Evolutionary conservation across 2,797 vertebrate species (phyloP).

Genomic region (Anguilla pacifica): DNA sequence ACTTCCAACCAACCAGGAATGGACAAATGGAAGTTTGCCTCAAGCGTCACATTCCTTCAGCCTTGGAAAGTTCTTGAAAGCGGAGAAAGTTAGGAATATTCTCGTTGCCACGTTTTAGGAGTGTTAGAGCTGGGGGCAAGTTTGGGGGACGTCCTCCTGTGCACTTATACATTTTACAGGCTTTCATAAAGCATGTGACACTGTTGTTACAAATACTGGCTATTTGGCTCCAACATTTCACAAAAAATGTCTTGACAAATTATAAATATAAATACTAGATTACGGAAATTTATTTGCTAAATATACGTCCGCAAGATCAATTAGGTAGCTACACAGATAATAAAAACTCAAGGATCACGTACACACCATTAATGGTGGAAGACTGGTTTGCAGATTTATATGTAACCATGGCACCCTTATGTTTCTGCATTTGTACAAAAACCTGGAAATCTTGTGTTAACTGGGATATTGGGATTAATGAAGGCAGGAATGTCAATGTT

Average conservation of each 20-base stretch:
- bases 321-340: neutral
- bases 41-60: conserved; percentile 20
- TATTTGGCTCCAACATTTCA: neutral
- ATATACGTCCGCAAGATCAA: neutral
- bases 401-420: neutral
- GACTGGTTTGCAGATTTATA: neutral
- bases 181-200: neutral
- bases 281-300: neutral
- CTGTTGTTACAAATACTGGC: neutral
- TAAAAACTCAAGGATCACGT: neutral
- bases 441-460: neutral
- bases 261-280: neutral
- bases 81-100: conserved; percentile 38
- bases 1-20: conserved; percentile 49
- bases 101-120: conserved; percentile 67
- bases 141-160: neutral
- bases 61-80: conserved; percentile 60
- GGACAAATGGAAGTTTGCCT: conserved; percentile 47
- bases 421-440: neutral
- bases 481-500: neutral
- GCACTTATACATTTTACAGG: neutral
- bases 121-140: conserved; percentile 23
- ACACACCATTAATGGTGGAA: neutral
- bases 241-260: neutral
- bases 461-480: neutral